A percentile compares a stretch with the other conserved stretches of the same genome.
Conservation (phyloP, 2,888 invertebrate genomes). For the Ectobius pallidus region DNA sequence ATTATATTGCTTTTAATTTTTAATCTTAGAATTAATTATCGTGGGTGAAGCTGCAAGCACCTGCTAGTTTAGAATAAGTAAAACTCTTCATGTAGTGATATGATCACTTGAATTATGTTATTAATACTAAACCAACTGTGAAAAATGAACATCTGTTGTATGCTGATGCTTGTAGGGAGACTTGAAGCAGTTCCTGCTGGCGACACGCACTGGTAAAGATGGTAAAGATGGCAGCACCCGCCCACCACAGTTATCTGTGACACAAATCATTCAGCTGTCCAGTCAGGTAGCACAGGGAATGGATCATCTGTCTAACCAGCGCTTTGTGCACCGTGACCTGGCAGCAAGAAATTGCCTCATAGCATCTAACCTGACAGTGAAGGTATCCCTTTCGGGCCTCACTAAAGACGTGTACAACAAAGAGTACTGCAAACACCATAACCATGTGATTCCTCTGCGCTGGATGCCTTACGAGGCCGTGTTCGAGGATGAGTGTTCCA, state of each 20-base stretch:
- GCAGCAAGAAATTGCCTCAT: slow-evolving; percentile 92
- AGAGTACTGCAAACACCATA: slow-evolving; percentile 87
- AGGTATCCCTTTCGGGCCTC: slow-evolving; percentile 80
- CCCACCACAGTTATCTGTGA: slow-evolving; percentile 68
- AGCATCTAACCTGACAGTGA: slow-evolving; percentile 79
- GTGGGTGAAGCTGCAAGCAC: too few species aligned
- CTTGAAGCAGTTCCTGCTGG: slow-evolving; percentile 84
- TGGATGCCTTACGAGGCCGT: slow-evolving; percentile 93
- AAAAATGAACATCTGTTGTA: not conserved
- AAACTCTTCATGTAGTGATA: too few species aligned
- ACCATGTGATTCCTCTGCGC: slow-evolving; percentile 83
- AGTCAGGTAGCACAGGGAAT: slow-evolving; percentile 82
- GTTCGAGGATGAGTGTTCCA: slow-evolving; percentile 87
- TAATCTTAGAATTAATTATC: too few species aligned
- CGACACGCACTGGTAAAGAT: slow-evolving; percentile 57
- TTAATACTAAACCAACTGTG: too few species aligned
- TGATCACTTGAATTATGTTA: too few species aligned
- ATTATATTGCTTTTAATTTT: too few species aligned
- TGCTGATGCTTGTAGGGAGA: slow-evolving; percentile 70
- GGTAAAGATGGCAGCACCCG: slow-evolving; percentile 49
- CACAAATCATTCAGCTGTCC: slow-evolving; percentile 70
- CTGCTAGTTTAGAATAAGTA: too few species aligned
- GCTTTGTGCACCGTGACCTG: slow-evolving; percentile 89
- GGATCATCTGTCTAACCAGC: slow-evolving; percentile 75
- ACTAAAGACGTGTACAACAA: slow-evolving; percentile 85